phyloP scores from a whole-genome alignment of 2,113 vertebrate genomes.

The Chitala chitala region DNA sequence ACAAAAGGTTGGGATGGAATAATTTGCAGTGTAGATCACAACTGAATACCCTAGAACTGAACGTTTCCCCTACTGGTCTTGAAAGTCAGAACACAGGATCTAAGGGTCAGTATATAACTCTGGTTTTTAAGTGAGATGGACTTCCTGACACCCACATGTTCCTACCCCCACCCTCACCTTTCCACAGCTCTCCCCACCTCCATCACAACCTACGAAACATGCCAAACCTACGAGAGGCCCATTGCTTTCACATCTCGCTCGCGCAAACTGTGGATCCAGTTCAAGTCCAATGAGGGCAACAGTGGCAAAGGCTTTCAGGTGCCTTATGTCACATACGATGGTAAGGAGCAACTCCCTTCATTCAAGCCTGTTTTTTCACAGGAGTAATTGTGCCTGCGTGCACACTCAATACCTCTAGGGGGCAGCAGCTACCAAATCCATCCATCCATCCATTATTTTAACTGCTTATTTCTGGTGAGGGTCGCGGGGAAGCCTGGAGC shows the following conservation, averaged over 20 bases:
- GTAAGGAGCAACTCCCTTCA: constrained; percentile 49
- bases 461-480: too few species aligned
- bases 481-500: too few species aligned
- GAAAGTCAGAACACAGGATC: not conserved
- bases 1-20: too few species aligned
- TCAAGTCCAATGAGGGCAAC: constrained; percentile 87
- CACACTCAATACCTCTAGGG: not conserved
- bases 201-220: constrained; percentile 88
- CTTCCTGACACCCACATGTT: not conserved
- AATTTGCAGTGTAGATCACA: not conserved
- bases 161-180: not conserved
- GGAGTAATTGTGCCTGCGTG: not conserved
- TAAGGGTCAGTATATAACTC: not conserved
- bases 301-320: constrained; percentile 90
- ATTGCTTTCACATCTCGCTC: constrained; percentile 90
- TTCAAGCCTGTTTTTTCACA: not conserved
- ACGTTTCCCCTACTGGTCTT: not conserved
- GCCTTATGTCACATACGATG: constrained; percentile 87
- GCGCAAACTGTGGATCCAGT: constrained; percentile 88
- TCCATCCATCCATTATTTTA: too few species aligned
- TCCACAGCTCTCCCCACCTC: constrained; percentile 78
- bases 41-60: not conserved
- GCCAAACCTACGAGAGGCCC: constrained; percentile 87
- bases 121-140: not conserved
- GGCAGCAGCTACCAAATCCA: not conserved